phyloP scores from a whole-genome alignment of 2,113 vertebrate genomes.

The Sander vitreus region DNA sequence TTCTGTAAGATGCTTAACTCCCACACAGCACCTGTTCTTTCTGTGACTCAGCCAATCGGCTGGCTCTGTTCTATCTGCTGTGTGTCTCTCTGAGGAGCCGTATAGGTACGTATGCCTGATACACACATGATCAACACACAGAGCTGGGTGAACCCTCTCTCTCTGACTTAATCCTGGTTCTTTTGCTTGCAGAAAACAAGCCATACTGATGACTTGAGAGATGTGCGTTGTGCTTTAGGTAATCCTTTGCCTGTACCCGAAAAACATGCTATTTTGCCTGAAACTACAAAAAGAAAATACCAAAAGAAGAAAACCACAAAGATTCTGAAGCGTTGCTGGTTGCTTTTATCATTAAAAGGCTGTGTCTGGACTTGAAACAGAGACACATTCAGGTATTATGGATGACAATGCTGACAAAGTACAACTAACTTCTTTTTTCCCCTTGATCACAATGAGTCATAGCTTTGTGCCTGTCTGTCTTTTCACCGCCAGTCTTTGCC shows the following conservation, averaged over 20 bases:
- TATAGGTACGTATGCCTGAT: slow-evolving; percentile 18
- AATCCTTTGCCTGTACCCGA: slow-evolving; percentile 15
- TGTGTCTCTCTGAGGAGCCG: slow-evolving; percentile 5
- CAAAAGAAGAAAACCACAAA: slow-evolving; percentile 38
- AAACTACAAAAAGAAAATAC: slow-evolving; percentile 36
- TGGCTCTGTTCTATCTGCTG: slow-evolving; percentile 23
- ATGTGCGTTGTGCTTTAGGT: slow-evolving; percentile 51
- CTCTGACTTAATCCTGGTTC: slow-evolving; percentile 51
- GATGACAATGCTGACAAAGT: slow-evolving; percentile 15
- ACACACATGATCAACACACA: slow-evolving; percentile 9
- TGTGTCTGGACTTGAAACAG: slow-evolving; percentile 17
- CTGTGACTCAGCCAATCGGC: slow-evolving; percentile 55
- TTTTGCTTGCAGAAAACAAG: slow-evolving; percentile 33
- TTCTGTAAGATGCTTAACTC: slow-evolving; percentile 53
- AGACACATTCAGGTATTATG: slow-evolving; percentile 11
- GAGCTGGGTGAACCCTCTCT: slow-evolving; percentile 3
- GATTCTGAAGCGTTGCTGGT: slow-evolving; percentile 24
- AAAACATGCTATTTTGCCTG: not conserved
- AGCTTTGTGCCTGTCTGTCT: not conserved
- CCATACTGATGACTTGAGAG: slow-evolving; percentile 41
- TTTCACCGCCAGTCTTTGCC: slow-evolving; percentile 5
- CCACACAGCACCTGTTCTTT: slow-evolving; percentile 48
- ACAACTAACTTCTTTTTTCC: not conserved
- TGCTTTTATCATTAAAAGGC: slow-evolving; percentile 45
- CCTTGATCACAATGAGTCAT: not conserved